Evolutionary conservation across 2,113 vertebrate species (phyloP), one percentile per base, ranked within the genome.

Genomic region (Nothoprocta pentlandii): DNA sequence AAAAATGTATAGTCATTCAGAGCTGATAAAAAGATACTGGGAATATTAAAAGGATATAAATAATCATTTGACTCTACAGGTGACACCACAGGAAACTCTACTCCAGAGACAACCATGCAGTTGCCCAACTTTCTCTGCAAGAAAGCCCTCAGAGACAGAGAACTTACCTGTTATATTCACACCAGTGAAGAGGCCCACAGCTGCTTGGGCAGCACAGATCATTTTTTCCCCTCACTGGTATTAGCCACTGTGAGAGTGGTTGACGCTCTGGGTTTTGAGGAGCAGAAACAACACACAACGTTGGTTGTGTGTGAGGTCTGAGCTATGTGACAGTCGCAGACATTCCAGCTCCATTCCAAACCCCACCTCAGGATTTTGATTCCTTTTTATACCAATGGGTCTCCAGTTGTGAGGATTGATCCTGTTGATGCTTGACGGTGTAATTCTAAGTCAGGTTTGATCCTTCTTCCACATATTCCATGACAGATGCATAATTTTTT

Each of bases 211-310:
- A 85, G 34, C n/a, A 83, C 30, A 74, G 41, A 30, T 63, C 39
- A 47, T 53, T 64, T 30, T 87, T 71, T 70, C 75, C 56, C 69
- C 81, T 46, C 88, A 89, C 8, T 95, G 77, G 39, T 36, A 94
- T 30, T 9, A 56, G 62, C 56, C 85, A 1, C 51, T 96, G 58
- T 62, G 64, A 2, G 17, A 34, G 4, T 11, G 44, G 2, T 6
- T 91, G 67, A 30, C 39, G 10, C 62, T 21, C 23, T n/a, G 6
- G 47, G 85, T 67, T 51, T 83, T 59, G 44, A 92, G 87, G 39
- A 87, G 47, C 49, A 92, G 25, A 49, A 32, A 75, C 39, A 47
- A 84, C 0, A 0, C 0, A 0, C 44, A 39, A 80, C 9, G 62
- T 42, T 34, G 2, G 2, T 68, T 32, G 5, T 7, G 25, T 34